A percentile compares a stretch with the other conserved stretches of the same genome.
Conservation (phyloP, 2,888 invertebrate species). For the Drosophila recens region DNA sequence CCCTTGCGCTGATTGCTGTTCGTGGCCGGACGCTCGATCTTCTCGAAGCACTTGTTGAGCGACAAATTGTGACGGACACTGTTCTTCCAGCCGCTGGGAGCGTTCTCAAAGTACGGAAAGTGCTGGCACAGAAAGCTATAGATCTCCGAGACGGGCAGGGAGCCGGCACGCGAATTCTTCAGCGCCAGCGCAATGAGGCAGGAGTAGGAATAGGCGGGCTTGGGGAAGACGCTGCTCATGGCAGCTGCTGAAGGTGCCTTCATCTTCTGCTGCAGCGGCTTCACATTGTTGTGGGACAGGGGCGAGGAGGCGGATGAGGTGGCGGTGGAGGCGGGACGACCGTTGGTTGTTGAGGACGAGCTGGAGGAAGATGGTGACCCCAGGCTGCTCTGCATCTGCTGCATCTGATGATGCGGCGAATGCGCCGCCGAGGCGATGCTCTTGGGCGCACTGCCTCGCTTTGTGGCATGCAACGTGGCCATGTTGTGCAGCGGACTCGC, state of each 20-base stretch:
- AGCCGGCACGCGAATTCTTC: slow-evolving; percentile 97
- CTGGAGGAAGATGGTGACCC: slow-evolving; percentile 66
- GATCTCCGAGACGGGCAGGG: slow-evolving; percentile 98
- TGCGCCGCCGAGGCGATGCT: slow-evolving; percentile 82
- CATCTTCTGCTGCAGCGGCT: slow-evolving; percentile 78
- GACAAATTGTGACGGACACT: slow-evolving; percentile 99
- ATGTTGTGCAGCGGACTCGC: slow-evolving; percentile 82
- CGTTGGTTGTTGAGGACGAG: slow-evolving; percentile 21
- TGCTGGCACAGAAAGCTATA: slow-evolving; percentile 99
- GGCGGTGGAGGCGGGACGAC: slow-evolving; percentile 38
- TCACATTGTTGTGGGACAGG: slow-evolving; percentile 60
- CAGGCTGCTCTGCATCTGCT: slow-evolving; percentile 36
- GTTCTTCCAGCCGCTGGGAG: slow-evolving; percentile 99
- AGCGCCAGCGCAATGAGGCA: slow-evolving; percentile 99
- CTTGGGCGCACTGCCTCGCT: slow-evolving; percentile 78
- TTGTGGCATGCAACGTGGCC: slow-evolving; percentile 61
- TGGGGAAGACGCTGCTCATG: slow-evolving; percentile 90
- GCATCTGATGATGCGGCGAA: slow-evolving; percentile 74
- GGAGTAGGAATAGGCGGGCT: slow-evolving; percentile 98
- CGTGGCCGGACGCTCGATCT: slow-evolving; percentile 97
- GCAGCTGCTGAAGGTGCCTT: slow-evolving; percentile 59
- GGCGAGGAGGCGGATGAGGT: slow-evolving; percentile 54
- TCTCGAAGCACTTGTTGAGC: slow-evolving; percentile 99
- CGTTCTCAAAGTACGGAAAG: slow-evolving; percentile 99
- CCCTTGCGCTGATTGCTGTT: slow-evolving; percentile 94